These are phyloP conservation scores for Creontiades dilutus DNA, from an alignment of 2,888 invertebrate genomes.

Conservation along the genomic window DNA sequence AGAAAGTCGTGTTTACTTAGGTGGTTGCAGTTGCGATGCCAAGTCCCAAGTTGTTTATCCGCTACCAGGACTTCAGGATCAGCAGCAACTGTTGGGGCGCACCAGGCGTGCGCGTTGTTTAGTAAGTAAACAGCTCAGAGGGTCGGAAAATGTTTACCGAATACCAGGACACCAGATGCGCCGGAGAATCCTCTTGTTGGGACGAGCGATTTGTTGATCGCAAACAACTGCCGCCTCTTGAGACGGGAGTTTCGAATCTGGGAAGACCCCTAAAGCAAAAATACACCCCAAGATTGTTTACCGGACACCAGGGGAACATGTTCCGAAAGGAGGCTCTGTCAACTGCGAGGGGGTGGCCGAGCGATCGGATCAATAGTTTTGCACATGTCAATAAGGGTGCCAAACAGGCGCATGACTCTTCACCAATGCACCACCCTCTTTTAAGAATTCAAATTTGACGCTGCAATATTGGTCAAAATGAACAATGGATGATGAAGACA, in stretches of 20 bases:
- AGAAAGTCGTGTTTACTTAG: slow-evolving; percentile 73
- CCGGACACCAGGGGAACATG: slow-evolving; percentile 74
- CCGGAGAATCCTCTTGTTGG: slow-evolving; percentile 17
- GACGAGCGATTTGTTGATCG: slow-evolving; percentile 69
- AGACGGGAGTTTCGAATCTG: not conserved
- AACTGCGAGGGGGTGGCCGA: slow-evolving; percentile 22
- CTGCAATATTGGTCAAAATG: not conserved
- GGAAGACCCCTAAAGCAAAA: slow-evolving; percentile 73
- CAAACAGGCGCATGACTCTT: slow-evolving; percentile 55
- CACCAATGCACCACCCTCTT: not conserved
- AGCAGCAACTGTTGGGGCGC: slow-evolving; percentile 60
- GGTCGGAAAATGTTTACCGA: slow-evolving; percentile 73
- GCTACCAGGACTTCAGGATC: slow-evolving; percentile 73
- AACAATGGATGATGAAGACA: not conserved
- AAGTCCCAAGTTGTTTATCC: slow-evolving; percentile 71
- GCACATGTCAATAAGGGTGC: slow-evolving; percentile 70
- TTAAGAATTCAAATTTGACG: slow-evolving; percentile 48
- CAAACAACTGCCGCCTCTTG: slow-evolving; percentile 53
- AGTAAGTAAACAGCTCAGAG: slow-evolving; percentile 73
- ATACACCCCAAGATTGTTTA: slow-evolving; percentile 76
- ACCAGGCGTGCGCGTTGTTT: slow-evolving; percentile 70
- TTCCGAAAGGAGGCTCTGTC: slow-evolving; percentile 72
- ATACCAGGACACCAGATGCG: slow-evolving; percentile 70
- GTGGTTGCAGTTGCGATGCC: slow-evolving; percentile 44
- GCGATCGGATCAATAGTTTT: slow-evolving; percentile 72